These are phyloP conservation scores for honey bee (Apis mellifera) DNA, from an alignment of 1,140 invertebrate genomes.

Conservation along the genomic window DNA sequence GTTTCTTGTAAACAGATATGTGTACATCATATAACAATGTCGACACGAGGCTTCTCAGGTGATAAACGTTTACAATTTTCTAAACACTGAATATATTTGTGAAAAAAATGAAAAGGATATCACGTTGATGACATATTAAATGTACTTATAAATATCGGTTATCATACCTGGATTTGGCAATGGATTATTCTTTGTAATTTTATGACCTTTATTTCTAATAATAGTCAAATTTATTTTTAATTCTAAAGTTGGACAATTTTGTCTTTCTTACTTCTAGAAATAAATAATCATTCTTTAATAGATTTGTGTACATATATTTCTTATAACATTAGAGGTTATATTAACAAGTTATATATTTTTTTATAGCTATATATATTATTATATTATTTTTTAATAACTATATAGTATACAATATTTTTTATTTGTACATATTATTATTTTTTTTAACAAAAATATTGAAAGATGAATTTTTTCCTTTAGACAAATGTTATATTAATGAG, in stretches of 20 bases:
- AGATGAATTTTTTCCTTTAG: too few relatives aligned
- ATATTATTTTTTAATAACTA: too few relatives aligned
- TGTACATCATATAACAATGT: not conserved
- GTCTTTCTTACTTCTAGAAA: not conserved
- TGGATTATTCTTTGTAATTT: not conserved
- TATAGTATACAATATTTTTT: too few relatives aligned
- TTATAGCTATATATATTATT: not conserved
- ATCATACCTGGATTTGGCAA: not conserved
- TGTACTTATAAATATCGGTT: too few relatives aligned
- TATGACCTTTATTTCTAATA: not conserved
- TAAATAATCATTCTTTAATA: not conserved
- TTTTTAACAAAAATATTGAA: too few relatives aligned
- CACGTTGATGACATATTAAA: not conserved
- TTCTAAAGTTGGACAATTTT: not conserved
- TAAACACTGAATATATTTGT: not conserved
- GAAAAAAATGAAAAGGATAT: not conserved
- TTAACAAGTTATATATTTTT: not conserved
- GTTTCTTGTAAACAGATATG: too few relatives aligned
- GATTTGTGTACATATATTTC: not conserved
- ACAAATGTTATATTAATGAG: too few relatives aligned
- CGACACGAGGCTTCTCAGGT: constrained; percentile 12
- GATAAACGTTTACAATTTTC: not conserved
- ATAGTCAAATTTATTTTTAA: not conserved
- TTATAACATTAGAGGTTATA: not conserved
- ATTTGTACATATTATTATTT: too few relatives aligned